These are phyloP conservation scores for Alentia gelatinosa DNA, from an alignment of 2,888 invertebrate species.

Conservation along the genomic window DNA sequence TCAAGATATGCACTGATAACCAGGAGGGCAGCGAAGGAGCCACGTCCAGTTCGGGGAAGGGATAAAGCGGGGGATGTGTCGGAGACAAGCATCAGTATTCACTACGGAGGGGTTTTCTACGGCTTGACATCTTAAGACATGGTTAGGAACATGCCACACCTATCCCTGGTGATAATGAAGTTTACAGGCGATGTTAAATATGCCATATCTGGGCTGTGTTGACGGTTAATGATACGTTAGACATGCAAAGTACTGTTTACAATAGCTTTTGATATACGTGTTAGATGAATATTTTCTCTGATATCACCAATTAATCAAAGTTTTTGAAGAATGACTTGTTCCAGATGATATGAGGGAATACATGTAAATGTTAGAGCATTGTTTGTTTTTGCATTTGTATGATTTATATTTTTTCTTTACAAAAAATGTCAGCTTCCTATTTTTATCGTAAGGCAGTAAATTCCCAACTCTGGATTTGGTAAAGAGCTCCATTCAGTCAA, in stretches of 20 bases:
- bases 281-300: background rate
- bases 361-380: background rate
- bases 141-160: background rate
- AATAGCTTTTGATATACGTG: background rate
- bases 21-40: background rate
- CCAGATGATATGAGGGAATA: background rate
- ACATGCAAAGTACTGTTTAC: background rate
- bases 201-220: background rate
- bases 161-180: background rate
- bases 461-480: background rate
- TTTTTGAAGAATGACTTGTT: background rate
- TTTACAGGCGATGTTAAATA: background rate
- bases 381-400: background rate
- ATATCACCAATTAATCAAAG: background rate
- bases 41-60: background rate
- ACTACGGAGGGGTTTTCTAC: background rate
- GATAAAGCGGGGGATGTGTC: background rate
- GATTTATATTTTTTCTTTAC: too few species aligned
- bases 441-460: background rate
- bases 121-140: background rate
- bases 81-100: background rate
- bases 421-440: too few species aligned
- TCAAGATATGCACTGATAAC: background rate
- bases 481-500: background rate
- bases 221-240: background rate